Evolutionary conservation across 2,113 vertebrate species (phyloP).

Genomic region (Tupaia chinensis): DNA sequence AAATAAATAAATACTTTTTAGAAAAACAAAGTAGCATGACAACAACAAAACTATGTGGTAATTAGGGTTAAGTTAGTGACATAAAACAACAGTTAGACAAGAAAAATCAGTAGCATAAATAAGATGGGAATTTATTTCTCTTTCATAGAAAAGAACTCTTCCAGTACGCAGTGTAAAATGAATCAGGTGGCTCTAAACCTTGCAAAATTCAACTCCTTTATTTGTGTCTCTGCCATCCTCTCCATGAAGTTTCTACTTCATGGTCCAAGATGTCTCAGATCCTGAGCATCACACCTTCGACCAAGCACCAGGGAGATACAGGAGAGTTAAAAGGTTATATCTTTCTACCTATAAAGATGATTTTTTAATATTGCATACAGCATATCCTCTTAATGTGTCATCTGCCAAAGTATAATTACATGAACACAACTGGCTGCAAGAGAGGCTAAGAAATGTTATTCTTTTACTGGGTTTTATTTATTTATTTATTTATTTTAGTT

Average conservation of each 20-base stretch:
- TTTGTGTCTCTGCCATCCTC: background rate
- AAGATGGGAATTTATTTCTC: background rate
- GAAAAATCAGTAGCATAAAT: background rate
- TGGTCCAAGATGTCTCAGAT: background rate
- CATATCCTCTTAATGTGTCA: background rate
- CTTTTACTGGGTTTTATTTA: background rate
- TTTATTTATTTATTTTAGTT: too few relatives aligned
- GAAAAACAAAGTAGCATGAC: background rate
- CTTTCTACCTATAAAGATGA: background rate
- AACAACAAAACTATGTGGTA: background rate
- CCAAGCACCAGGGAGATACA: background rate
- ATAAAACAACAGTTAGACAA: background rate
- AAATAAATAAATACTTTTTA: too few relatives aligned
- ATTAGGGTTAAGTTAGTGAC: background rate
- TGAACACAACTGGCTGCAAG: background rate
- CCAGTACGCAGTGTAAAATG: too few relatives aligned
- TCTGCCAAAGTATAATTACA: background rate
- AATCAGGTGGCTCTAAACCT: background rate
- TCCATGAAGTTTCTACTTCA: background rate
- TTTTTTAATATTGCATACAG: background rate
- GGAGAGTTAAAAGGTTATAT: background rate
- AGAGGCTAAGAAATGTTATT: background rate
- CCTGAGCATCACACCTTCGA: background rate
- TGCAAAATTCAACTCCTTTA: background rate
- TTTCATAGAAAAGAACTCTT: background rate